These are phyloP conservation scores for Drosophila triauraria DNA, from an alignment of 1,140 invertebrate genomes.

Conservation along the genomic window DNA sequence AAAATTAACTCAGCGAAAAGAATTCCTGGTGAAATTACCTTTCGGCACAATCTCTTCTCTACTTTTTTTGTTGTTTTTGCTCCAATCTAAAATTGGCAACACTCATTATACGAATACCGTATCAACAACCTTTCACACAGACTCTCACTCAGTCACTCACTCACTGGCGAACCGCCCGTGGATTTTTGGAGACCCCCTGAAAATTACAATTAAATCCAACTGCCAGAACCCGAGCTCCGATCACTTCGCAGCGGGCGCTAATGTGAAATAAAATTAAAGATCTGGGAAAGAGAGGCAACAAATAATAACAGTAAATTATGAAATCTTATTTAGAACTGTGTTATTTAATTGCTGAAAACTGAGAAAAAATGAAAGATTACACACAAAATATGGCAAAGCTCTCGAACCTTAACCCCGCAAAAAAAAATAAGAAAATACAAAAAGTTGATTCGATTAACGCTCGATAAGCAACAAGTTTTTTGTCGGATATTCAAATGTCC, in stretches of 20 bases:
- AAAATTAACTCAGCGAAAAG: constrained; percentile 1
- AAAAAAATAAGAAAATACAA: neutral
- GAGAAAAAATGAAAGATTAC: constrained; percentile 22
- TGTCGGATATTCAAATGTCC: constrained; percentile 31
- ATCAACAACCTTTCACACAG: constrained; percentile 67
- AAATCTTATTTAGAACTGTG: constrained; percentile 45
- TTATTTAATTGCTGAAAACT: constrained; percentile 47
- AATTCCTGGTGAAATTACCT: constrained; percentile 29
- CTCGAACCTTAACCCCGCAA: constrained; percentile 26
- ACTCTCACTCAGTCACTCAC: constrained; percentile 37
- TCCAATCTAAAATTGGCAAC: constrained; percentile 52
- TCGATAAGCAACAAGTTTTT: constrained; percentile 40
- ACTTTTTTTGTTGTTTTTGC: neutral
- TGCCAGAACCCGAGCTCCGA: constrained; percentile 24
- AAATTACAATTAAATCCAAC: constrained; percentile 74
- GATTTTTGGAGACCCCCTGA: constrained; percentile 58
- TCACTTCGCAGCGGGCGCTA: constrained; percentile 62
- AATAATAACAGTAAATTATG: constrained; percentile 38
- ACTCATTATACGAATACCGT: constrained; percentile 49
- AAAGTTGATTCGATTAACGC: constrained; percentile 25
- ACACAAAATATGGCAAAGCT: constrained; percentile 37
- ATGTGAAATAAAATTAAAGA: constrained; percentile 42
- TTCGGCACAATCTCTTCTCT: constrained; percentile 22
- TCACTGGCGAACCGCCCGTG: constrained; percentile 16
- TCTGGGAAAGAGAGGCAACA: constrained; percentile 33